These are phyloP conservation scores for Panagrolaimus sp. DNA, from an alignment of 1,140 invertebrate species.

Conservation along the genomic window DNA sequence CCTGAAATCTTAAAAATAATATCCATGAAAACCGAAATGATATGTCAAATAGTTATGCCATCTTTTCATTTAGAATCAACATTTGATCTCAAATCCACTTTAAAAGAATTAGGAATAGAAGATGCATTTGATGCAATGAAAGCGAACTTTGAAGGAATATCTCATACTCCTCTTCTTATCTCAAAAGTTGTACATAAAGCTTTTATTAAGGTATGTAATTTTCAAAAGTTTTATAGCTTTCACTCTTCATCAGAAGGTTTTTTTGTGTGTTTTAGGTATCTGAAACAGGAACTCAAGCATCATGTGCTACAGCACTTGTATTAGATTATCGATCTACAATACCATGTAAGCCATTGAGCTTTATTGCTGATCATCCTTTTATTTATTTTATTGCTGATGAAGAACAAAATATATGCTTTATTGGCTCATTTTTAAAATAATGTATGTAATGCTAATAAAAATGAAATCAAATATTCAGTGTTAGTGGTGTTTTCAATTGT, in stretches of 20 bases:
- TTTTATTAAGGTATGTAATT: conserved; percentile 49
- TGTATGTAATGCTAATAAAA: no score
- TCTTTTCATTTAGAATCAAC: conserved; percentile 52
- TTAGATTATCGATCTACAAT: background rate
- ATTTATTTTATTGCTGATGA: background rate
- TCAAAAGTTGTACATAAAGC: conserved; percentile 55
- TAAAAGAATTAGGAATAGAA: conserved; percentile 48
- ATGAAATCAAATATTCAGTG: no score
- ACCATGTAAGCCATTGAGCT: background rate
- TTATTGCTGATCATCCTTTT: background rate
- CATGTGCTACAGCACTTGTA: background rate
- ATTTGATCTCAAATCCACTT: conserved; percentile 35
- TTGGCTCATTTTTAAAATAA: background rate
- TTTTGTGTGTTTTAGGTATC: background rate
- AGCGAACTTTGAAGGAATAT: conserved; percentile 31
- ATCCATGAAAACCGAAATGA: background rate
- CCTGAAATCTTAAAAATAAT: background rate
- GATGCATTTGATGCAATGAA: conserved; percentile 41
- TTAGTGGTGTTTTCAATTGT: no score
- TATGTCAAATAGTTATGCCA: conserved; percentile 34
- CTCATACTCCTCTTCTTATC: conserved; percentile 31
- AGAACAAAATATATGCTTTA: background rate
- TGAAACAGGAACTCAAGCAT: background rate
- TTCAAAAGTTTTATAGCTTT: background rate
- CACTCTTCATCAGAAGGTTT: background rate